Base-by-base conservation (phyloP, 2,888 invertebrate genomes). In the Antheraea assamensis region DNA sequence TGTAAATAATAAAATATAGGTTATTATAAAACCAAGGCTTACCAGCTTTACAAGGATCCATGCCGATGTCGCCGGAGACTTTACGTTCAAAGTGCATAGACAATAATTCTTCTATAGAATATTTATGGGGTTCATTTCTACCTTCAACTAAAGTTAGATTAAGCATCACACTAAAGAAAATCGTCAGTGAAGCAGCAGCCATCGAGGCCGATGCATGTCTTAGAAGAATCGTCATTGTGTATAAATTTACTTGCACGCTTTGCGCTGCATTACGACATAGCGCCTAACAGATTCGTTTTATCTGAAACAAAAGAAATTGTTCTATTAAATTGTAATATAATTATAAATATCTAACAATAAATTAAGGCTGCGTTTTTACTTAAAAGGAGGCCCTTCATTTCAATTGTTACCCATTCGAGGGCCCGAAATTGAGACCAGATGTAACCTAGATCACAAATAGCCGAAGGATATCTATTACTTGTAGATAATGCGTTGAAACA, bases 21-120 rank as follows among this genome's bases (percentile, higher is more conserved):
- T 13, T 24, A 58, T 2, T 58, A 58, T n/a, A 58, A 24, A 24
- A 61, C 3, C 27, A 35, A 35, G 52, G 90, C 96, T 96, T 92
- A 98, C 98, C 97, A 88, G 98, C 97, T 95, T 98, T 98, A 92
- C 98, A 98, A 74, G 98, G 97, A 92, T 98, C 98, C 95, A 97
- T 93, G 87, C 98, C 97, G 78, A 97, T 90, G 88, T 98, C 98
- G 77, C 95, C 95, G 70, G 97, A 97, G 75, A 96, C 95, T 85
- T 96, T 96, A 76, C 95, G 95, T 70, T 96, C 96, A 83, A 97
- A 98, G 78, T 95, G 93, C 74, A 91, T 95, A 73, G 91, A 95
- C 83, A 97, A 87, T 78, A 98, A 90, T 84, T 97, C 96, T 42
- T 97, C 96, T 85, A 96, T 95, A 73, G 96, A 96, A 86, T 95